A percentile compares a stretch with the other conserved stretches of the same genome.
phyloP scores from a whole-genome alignment of 2,113 vertebrate genomes.

The Pogonocichla stellata region DNA sequence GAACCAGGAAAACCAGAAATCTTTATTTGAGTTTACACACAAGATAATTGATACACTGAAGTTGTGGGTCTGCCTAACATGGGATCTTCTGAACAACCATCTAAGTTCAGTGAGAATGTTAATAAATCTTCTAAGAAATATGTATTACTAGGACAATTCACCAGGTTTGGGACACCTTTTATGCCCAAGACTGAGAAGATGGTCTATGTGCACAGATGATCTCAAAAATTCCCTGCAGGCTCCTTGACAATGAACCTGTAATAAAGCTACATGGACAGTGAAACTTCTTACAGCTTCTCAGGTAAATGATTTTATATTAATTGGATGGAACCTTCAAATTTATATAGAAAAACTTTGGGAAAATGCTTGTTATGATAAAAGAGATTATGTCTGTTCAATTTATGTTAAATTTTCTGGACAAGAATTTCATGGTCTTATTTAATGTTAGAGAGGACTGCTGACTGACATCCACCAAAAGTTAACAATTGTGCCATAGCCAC shows the following conservation, averaged over 20 bases:
- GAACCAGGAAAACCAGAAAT: not conserved
- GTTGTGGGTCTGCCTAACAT: not conserved
- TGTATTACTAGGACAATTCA: not conserved
- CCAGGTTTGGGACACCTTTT: not conserved
- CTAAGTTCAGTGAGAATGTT: not conserved
- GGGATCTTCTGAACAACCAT: not conserved
- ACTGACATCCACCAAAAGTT: not conserved
- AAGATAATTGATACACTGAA: not conserved
- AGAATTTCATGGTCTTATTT: not conserved
- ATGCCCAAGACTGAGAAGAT: not conserved
- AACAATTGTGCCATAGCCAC: not conserved
- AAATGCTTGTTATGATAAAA: not conserved
- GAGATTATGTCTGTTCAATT: not conserved
- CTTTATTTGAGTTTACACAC: not conserved
- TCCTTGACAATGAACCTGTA: not conserved
- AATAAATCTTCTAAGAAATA: not conserved
- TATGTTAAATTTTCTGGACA: not conserved
- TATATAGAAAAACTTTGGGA: not conserved
- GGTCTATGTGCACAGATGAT: not conserved
- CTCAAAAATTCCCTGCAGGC: not conserved
- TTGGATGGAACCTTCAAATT: not conserved
- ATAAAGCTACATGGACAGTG: rapidly evolving
- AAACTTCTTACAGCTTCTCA: not conserved
- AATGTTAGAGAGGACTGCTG: not conserved
- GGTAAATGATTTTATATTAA: not conserved